Percentiles rank a stretch among this genome's conserved stretches.
These are phyloP conservation scores for Triops cancriformis DNA, from an alignment of 1,140 invertebrate species.

Conservation along the genomic window DNA sequence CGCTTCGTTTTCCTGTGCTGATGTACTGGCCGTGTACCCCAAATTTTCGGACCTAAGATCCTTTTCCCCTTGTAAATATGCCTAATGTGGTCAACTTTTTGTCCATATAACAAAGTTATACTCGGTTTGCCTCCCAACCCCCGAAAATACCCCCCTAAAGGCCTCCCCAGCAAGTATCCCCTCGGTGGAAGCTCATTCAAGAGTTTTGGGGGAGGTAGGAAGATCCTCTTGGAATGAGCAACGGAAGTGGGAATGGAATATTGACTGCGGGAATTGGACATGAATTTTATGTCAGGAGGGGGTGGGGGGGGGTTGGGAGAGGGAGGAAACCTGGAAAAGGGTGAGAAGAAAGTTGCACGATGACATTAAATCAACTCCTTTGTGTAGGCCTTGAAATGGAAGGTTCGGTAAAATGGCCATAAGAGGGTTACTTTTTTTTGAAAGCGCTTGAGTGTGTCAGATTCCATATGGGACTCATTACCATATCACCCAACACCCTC, in stretches of 20 bases:
- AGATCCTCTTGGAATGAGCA: background rate
- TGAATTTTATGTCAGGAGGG: background rate
- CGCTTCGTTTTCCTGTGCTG: background rate
- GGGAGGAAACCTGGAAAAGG: too few species aligned
- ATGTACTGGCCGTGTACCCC: background rate
- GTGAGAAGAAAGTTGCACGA: background rate
- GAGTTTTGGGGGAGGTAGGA: background rate
- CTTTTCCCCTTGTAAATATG: slow-evolving; percentile 1
- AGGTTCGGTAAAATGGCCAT: background rate
- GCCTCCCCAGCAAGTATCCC: background rate
- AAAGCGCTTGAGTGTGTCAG: slow-evolving; percentile 10
- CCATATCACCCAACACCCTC: background rate
- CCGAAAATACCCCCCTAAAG: background rate
- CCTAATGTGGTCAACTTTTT: slow-evolving; percentile 4
- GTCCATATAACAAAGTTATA: slow-evolving; percentile 2
- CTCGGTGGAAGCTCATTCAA: background rate
- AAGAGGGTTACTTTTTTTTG: background rate
- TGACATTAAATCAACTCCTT: background rate
- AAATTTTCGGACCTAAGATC: background rate
- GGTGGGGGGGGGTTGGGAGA: too few species aligned
- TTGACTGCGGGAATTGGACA: background rate
- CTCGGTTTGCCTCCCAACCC: background rate
- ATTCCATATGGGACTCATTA: slow-evolving; percentile 14
- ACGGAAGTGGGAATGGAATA: background rate
- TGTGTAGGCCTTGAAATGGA: background rate